These are phyloP conservation scores for Homarus gammarus DNA, from an alignment of 2,888 invertebrate species.

Conservation along the genomic window DNA sequence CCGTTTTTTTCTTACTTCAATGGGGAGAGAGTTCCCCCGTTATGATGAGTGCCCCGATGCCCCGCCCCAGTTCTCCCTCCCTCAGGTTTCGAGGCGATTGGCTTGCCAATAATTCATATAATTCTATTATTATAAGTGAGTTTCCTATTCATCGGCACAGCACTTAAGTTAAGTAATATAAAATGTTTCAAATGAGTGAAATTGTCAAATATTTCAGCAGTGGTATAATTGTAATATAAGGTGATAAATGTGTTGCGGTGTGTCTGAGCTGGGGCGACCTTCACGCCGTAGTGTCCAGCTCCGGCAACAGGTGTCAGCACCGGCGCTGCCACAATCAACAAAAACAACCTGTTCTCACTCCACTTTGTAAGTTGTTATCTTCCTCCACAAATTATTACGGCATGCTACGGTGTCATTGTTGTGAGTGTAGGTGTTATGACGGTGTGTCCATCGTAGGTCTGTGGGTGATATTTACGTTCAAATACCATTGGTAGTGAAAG, in stretches of 20 bases:
- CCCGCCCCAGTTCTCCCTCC: too few relatives aligned
- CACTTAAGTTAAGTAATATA: too few relatives aligned
- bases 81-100: too few relatives aligned
- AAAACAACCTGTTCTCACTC: constrained; percentile 50
- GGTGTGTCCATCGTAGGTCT: background rate
- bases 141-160: too few relatives aligned
- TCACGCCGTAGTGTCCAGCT: constrained; percentile 1
- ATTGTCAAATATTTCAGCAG: too few relatives aligned
- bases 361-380: constrained; percentile 23
- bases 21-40: too few relatives aligned
- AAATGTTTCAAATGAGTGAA: too few relatives aligned
- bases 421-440: background rate
- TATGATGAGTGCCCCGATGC: too few relatives aligned
- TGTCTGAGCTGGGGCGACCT: constrained; percentile 9
- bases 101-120: too few relatives aligned
- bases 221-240: too few relatives aligned
- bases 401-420: background rate
- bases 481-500: background rate
- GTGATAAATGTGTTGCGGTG: background rate
- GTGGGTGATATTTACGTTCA: background rate
- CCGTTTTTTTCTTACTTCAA: too few relatives aligned
- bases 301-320: constrained; percentile 59
- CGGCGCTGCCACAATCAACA: constrained; percentile 42
- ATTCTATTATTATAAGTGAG: too few relatives aligned
- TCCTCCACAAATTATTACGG: background rate